Percentiles rank a stretch among this genome's conserved stretches.
These are phyloP conservation scores for Trypoxylon attenuatum DNA, from an alignment of 2,888 invertebrate species.

Conservation along the genomic window DNA sequence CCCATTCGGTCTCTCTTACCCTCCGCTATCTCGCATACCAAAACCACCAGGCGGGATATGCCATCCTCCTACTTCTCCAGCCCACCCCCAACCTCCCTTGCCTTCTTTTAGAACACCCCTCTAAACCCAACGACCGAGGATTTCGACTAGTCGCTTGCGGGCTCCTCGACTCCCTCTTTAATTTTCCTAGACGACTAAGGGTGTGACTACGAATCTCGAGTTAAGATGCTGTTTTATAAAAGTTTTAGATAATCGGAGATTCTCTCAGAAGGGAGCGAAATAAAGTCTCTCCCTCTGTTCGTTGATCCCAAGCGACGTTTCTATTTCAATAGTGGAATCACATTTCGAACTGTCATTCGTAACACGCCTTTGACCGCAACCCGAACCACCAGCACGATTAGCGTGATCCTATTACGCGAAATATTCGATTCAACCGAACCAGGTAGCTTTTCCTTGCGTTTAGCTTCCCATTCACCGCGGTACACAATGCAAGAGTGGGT, in stretches of 20 bases:
- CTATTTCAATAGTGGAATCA: conserved; percentile 64
- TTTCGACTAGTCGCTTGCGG: conserved; percentile 38
- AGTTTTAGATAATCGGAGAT: too few species aligned
- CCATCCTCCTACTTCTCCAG: conserved; percentile 20
- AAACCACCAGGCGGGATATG: conserved; percentile 14
- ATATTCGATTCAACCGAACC: conserved; percentile 13
- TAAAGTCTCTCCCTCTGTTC: too few species aligned
- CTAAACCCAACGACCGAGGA: conserved; percentile 41
- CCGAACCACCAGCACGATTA: conserved; percentile 66
- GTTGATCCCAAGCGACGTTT: too few species aligned
- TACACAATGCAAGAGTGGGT: conserved; percentile 23
- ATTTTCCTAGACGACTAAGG: conserved; percentile 53
- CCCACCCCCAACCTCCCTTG: conserved; percentile 31
- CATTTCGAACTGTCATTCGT: conserved; percentile 68
- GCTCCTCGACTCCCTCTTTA: conserved; percentile 39
- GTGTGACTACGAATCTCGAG: too few species aligned
- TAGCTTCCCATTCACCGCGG: too few species aligned
- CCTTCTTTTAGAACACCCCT: conserved; percentile 44
- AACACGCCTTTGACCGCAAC: conserved; percentile 66
- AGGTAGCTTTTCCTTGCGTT: conserved; percentile 23
- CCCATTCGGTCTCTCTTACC: too few species aligned
- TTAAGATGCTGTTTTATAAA: too few species aligned
- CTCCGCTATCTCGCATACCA: conserved; percentile 4
- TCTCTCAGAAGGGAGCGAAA: too few species aligned
- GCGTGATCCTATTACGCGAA: conserved; percentile 70